Evolutionary conservation across 2,113 vertebrate genomes (phyloP).

Genomic region (Phylloscopus trochiloides): DNA sequence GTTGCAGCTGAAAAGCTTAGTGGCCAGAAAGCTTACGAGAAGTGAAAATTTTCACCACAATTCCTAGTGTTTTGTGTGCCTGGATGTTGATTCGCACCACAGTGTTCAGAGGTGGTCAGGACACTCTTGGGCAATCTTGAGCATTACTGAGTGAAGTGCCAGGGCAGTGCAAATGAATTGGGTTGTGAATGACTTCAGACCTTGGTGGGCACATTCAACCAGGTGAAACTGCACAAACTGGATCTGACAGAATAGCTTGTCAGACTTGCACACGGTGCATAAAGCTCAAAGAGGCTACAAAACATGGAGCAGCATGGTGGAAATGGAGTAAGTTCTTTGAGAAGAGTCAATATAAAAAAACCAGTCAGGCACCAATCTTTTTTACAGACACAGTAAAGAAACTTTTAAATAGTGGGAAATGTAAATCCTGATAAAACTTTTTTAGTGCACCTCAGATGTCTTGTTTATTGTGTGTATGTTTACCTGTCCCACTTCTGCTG

Average conservation of each 20-base stretch:
- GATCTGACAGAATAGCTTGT: neutral
- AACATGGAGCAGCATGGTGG: rapidly evolving
- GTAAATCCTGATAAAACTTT: neutral
- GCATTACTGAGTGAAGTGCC: neutral
- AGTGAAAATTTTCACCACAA: neutral
- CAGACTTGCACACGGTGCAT: neutral
- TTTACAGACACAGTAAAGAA: neutral
- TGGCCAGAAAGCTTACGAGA: neutral
- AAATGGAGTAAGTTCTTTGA: neutral
- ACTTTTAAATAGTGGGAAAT: neutral
- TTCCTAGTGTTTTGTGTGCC: neutral
- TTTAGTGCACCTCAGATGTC: neutral
- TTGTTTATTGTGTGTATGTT: neutral
- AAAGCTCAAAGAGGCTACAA: neutral
- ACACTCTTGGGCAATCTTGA: neutral
- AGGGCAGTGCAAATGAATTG: neutral
- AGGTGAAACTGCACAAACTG: neutral
- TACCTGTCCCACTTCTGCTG: neutral
- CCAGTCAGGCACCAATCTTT: neutral
- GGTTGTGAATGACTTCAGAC: neutral
- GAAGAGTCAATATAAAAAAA: neutral
- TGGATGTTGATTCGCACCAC: neutral
- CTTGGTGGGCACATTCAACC: neutral
- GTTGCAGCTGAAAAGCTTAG: neutral
- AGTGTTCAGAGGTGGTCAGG: neutral